phyloP scores from a whole-genome alignment of 2,797 vertebrate species.

The Girardinus metallicus region DNA sequence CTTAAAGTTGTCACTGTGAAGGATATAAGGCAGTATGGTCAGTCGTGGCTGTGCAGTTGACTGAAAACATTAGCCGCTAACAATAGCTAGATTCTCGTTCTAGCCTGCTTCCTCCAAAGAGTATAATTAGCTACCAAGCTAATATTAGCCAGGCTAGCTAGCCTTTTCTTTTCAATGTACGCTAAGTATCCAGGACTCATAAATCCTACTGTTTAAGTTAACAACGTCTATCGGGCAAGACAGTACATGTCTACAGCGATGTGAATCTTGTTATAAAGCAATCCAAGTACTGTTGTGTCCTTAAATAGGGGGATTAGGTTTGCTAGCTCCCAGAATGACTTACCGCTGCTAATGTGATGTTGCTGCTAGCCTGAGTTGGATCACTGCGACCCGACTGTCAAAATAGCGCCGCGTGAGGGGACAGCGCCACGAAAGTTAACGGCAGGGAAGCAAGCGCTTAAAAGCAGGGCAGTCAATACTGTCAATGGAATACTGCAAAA shows the following conservation, averaged over 20 bases:
- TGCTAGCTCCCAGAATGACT: slow-evolving; percentile 69
- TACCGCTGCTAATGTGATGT: slow-evolving; percentile 74
- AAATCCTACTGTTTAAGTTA: slow-evolving; percentile 3
- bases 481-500: slow-evolving; percentile 21
- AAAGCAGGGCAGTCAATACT: slow-evolving; percentile 20
- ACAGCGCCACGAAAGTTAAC: slow-evolving; percentile 56
- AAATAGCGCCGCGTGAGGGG: slow-evolving; percentile 77
- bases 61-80: slow-evolving; percentile 73
- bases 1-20: slow-evolving; percentile 58
- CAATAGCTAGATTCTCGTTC: slow-evolving; percentile 75
- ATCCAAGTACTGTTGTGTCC: slow-evolving; percentile 38
- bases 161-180: slow-evolving; percentile 62
- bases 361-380: slow-evolving; percentile 70
- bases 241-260: background rate
- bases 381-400: slow-evolving; percentile 78
- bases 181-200: slow-evolving; percentile 11
- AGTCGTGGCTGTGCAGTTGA: slow-evolving; percentile 46
- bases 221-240: background rate
- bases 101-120: slow-evolving; percentile 60
- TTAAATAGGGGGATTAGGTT: slow-evolving; percentile 41
- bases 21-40: slow-evolving; percentile 55
- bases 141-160: slow-evolving; percentile 68
- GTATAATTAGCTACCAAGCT: slow-evolving; percentile 79
- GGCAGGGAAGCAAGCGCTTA: slow-evolving; percentile 29
- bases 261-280: slow-evolving; percentile 13